phyloP scores from a whole-genome alignment of 1,140 invertebrate species.

The Triops cancriformis region DNA sequence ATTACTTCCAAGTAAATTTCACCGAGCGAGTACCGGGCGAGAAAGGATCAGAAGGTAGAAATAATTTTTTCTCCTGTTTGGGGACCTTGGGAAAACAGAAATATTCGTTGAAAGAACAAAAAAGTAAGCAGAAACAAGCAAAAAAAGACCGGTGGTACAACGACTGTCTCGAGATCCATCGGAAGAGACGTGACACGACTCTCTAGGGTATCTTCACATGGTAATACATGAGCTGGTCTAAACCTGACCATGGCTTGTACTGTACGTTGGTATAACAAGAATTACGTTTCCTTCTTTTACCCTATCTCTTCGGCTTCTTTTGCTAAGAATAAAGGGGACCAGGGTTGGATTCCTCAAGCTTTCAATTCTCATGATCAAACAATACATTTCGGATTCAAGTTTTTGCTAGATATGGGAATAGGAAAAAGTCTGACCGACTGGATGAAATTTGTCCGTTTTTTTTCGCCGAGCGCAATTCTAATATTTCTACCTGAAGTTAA shows the following conservation, averaged over 20 bases:
- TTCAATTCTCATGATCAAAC: no score
- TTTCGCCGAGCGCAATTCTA: no score
- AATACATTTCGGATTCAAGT: no score
- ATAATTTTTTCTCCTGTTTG: neutral
- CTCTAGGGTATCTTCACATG: neutral
- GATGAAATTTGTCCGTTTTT: no score
- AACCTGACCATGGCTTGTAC: neutral
- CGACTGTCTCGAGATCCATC: constrained; percentile 12
- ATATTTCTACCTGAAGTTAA: no score
- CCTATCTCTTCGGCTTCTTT: no score
- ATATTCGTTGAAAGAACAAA: neutral
- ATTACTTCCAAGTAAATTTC: constrained; percentile 8
- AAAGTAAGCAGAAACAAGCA: neutral
- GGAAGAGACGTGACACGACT: constrained; percentile 12
- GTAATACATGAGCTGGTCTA: neutral
- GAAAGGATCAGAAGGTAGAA: neutral
- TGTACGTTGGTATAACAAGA: neutral
- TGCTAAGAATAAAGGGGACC: no score
- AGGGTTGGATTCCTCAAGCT: no score
- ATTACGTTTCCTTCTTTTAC: no score
- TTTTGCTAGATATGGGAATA: no score
- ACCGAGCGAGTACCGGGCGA: neutral
- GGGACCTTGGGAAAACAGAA: neutral
- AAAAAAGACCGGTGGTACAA: neutral
- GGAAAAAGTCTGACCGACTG: no score